Conservation (phyloP, 2,888 invertebrate genomes). For the Plagiodera versicolora region DNA sequence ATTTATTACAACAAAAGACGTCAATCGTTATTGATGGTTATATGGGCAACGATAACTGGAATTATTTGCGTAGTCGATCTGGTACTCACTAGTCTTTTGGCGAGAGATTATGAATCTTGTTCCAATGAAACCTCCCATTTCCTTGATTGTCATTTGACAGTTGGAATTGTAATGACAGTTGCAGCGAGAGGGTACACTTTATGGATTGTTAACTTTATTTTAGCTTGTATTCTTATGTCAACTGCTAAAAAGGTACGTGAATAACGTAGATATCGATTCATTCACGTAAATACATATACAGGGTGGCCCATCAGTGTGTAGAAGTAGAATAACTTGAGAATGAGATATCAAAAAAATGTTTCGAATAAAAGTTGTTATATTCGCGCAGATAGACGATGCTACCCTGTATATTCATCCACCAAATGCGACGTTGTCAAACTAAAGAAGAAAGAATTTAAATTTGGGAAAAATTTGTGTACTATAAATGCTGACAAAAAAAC, state of each 20-base stretch:
- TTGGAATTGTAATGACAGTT: constrained; percentile 45
- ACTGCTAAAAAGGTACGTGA: constrained; percentile 27
- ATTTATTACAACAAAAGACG: constrained; percentile 25
- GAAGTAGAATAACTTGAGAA: no score
- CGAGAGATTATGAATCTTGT: constrained; percentile 31
- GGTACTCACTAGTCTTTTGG: constrained; percentile 30
- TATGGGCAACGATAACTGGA: constrained; percentile 28
- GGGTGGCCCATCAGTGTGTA: no score
- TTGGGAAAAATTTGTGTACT: no score
- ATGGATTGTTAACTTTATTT: constrained; percentile 52
- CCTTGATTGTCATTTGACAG: constrained; percentile 26
- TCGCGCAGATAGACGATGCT: no score
- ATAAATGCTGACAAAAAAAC: no score
- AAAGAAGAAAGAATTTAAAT: no score
- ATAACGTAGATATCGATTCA: no score
- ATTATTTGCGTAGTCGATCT: constrained; percentile 34
- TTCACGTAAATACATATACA: no score
- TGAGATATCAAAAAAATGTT: no score
- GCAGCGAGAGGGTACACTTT: constrained; percentile 55
- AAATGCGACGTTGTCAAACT: no score
- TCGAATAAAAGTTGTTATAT: no score
- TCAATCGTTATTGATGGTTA: constrained; percentile 20
- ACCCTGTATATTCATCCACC: no score
- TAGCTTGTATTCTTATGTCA: constrained; percentile 36
- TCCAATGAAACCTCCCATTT: not conserved